These are phyloP conservation scores for Lepidotrigona ventralis DNA, from an alignment of 1,140 invertebrate species.

Conservation along the genomic window DNA sequence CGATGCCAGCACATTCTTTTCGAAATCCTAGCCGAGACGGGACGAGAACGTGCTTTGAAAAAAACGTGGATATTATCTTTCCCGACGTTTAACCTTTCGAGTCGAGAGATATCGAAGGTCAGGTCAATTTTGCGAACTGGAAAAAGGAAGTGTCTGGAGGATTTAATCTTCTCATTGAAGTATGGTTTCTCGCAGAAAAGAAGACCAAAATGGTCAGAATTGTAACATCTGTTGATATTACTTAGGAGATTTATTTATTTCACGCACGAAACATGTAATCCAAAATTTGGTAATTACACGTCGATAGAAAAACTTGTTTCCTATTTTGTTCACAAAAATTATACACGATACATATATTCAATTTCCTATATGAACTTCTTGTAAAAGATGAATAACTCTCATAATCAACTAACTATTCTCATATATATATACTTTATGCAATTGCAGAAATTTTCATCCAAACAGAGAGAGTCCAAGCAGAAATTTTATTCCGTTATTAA, in stretches of 20 bases:
- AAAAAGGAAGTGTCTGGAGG: neutral
- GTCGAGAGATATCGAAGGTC: neutral
- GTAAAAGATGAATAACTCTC: neutral
- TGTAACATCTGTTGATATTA: too few species aligned
- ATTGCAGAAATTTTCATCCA: too few species aligned
- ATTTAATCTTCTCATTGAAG: neutral
- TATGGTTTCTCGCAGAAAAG: accelerated
- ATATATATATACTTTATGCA: too few species aligned
- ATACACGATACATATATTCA: neutral
- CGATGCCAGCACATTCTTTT: neutral
- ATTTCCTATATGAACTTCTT: neutral
- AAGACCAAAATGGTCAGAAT: too few species aligned
- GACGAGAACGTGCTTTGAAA: neutral
- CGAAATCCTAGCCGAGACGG: constrained; percentile 19
- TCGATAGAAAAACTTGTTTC: neutral
- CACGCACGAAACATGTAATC: too few species aligned
- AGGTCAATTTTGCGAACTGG: neutral
- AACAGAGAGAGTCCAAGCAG: too few species aligned
- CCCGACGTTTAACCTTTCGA: neutral
- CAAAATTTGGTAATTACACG: too few species aligned
- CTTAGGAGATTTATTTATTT: too few species aligned
- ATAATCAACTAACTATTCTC: neutral
- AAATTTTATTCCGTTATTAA: too few species aligned
- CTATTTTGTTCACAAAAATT: neutral
- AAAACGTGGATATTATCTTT: constrained; percentile 5